A percentile compares a stretch with the other conserved stretches of the same genome.
Evolutionary conservation across 2,113 vertebrate genomes (phyloP).

Genomic region (Pelobates fuscus): DNA sequence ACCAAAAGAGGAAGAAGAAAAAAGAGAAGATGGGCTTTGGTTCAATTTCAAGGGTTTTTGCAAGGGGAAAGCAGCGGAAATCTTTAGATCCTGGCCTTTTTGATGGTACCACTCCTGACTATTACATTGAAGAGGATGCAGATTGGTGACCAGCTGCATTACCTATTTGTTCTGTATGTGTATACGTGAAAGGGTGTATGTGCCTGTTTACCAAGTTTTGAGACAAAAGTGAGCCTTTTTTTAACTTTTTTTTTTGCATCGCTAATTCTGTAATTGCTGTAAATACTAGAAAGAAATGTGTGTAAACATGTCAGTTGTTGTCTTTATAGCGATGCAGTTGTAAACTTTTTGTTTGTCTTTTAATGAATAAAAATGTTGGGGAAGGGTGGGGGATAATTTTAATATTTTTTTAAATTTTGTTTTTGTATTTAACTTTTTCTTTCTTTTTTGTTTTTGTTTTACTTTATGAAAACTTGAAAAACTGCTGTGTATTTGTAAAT

Average conservation of each 20-base stretch:
- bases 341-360: constrained; percentile 61
- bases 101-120: constrained; percentile 94
- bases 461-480: constrained; percentile 94
- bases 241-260: constrained; percentile 36
- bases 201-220: constrained; percentile 9
- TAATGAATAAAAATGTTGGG: constrained; percentile 61
- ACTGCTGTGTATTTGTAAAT: constrained; percentile 98
- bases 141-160: constrained; percentile 85
- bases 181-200: constrained; percentile 49
- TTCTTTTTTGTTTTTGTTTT: constrained; percentile 57
- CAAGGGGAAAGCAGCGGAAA: constrained; percentile 94
- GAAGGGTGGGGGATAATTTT: not conserved
- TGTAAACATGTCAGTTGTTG: constrained; percentile 77
- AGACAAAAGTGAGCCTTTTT: constrained; percentile 42
- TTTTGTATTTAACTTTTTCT: constrained; percentile 57
- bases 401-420: constrained; percentile 55
- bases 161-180: constrained; percentile 47
- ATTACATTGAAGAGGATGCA: constrained; percentile 98
- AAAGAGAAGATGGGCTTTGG: constrained; percentile 89
- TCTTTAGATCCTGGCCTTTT: constrained; percentile 94
- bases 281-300: constrained; percentile 71
- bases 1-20: constrained; percentile 94
- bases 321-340: constrained; percentile 70
- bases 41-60: constrained; percentile 95
- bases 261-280: constrained; percentile 72